Percentiles rank a stretch among this genome's conserved stretches.
Evolutionary conservation across 2,113 vertebrate genomes (phyloP).

Genomic region (Tauraco erythrolophus): DNA sequence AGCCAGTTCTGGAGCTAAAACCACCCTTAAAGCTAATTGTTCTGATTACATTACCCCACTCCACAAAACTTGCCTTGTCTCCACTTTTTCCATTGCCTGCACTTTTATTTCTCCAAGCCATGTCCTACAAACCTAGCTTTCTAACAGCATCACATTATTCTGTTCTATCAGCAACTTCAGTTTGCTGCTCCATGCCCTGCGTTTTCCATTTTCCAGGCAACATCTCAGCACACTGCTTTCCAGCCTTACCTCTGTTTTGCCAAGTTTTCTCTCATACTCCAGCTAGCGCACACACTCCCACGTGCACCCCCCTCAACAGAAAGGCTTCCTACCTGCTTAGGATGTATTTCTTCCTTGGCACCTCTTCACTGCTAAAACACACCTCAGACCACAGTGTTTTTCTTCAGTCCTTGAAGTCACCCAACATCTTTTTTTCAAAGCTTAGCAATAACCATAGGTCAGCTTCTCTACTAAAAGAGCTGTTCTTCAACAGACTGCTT

Average conservation of each 20-base stretch:
- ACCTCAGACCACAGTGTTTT: background rate
- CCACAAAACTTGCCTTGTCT: background rate
- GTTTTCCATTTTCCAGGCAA: background rate
- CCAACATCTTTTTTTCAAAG: background rate
- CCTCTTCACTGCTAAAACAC: background rate
- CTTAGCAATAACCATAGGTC: background rate
- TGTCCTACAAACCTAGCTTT: background rate
- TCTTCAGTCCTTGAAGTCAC: background rate
- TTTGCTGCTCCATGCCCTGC: background rate
- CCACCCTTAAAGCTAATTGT: background rate
- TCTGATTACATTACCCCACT: background rate
- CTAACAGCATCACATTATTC: background rate
- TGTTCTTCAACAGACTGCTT: background rate
- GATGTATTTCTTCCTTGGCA: background rate
- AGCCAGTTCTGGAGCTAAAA: background rate
- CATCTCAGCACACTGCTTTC: background rate
- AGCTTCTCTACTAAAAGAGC: background rate
- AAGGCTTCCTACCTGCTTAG: background rate
- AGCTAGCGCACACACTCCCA: background rate
- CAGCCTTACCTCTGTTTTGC: background rate
- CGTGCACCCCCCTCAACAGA: background rate
- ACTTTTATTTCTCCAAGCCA: background rate
- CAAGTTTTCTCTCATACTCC: background rate
- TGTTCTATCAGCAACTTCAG: background rate
- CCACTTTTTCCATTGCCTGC: background rate